A percentile compares a stretch with the other conserved stretches of the same genome.
Evolutionary conservation across 2,113 vertebrate species (phyloP).

Genomic region (Ictalurus furcatus): DNA sequence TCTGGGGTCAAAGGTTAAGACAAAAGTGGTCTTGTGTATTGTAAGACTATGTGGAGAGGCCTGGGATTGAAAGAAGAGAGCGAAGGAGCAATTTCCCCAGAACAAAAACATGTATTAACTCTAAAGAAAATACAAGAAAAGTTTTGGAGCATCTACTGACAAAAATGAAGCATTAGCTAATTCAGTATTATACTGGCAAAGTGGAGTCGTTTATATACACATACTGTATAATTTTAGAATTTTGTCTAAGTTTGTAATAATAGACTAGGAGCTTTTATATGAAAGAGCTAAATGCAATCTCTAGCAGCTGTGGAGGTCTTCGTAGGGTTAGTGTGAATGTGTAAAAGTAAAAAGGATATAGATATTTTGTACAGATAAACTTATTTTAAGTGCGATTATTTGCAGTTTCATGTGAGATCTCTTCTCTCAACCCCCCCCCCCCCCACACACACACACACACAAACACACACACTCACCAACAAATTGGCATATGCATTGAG

Average conservation of each 20-base stretch:
- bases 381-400: background rate
- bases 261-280: background rate
- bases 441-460: background rate
- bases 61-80: background rate
- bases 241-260: background rate
- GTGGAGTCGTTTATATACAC: background rate
- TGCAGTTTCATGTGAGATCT: background rate
- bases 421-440: too few species aligned
- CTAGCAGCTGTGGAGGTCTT: background rate
- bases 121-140: background rate
- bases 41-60: background rate
- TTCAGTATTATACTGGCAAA: background rate
- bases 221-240: background rate
- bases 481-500: background rate
- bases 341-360: background rate
- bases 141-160: background rate
- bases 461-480: background rate
- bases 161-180: background rate
- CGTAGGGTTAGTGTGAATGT: background rate
- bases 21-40: constrained; percentile 20
- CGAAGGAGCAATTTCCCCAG: background rate
- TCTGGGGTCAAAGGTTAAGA: constrained; percentile 23
- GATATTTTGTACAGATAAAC: background rate
- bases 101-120: background rate
- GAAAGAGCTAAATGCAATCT: background rate